Evolutionary conservation across 1,140 invertebrate species (phyloP), one percentile per base, ranked within the genome.

Genomic region (Popillia japonica): DNA sequence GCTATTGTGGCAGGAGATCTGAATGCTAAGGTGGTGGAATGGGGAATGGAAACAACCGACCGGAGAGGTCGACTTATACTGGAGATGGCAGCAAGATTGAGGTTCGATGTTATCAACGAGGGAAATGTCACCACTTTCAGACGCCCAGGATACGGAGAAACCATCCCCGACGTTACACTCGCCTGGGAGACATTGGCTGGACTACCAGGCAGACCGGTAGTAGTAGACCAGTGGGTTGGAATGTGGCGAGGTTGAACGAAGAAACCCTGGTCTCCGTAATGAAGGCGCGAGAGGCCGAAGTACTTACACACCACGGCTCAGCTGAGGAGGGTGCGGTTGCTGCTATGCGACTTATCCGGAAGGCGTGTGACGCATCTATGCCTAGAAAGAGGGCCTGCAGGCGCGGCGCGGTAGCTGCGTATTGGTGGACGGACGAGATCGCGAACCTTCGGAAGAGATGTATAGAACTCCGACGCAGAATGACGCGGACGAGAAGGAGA

Each of bases 351-450:
- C 14, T 34, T 72, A 20, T 72, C 64, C 10, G 22, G 14, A 22
- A n/a, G 22, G 34, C 64, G 27, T 55, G 48, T n/a, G 48, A n/a
- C 3, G 14, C 48, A 2, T 14, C 48, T 55, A 55, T 7, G 48
- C 48, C 14, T 14, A 55, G 48, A 17, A 55, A n/a, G 7, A 17
- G 14, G 6, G 6, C 11, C 48, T 17, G 2, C 11, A 17, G 17
- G 6, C 14, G n/a, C 17, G 27, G 27, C 27, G 40, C 3, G 20
- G 3, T 14, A 0, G 8, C 73, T 10, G 40, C 73, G 4, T 75
- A 75, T 34, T 75, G 73, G 27, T 74, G 72, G 72, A 40, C 27
- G 3, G 11, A 4, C 0, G 73, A 75, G 40, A 75, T 75, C 6
- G 23, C 23, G 14, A 23, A 41, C 9, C 34, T 74, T 3, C 23